A percentile compares a stretch with the other conserved stretches of the same genome.
Evolutionary conservation across 2,797 vertebrate genomes (phyloP).

Genomic region (Microctenopoma steveboyesi): DNA sequence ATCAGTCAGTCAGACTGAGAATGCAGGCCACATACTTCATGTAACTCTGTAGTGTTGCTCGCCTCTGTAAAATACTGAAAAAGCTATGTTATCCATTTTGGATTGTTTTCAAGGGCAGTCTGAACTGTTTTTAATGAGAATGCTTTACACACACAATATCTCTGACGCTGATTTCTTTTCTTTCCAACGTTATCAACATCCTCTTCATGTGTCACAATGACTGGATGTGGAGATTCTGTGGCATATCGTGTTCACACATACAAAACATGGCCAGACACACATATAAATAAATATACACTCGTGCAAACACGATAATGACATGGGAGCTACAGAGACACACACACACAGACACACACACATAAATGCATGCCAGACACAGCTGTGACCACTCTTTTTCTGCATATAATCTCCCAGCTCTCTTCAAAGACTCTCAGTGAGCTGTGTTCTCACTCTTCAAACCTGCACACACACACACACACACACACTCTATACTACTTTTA

Average conservation of each 20-base stretch:
- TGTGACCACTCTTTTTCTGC: slow-evolving; percentile 70
- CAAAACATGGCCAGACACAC: slow-evolving; percentile 12
- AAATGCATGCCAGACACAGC: slow-evolving; percentile 76
- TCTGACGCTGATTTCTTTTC: neutral
- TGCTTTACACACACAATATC: slow-evolving; percentile 1
- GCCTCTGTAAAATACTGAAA: slow-evolving; percentile 7
- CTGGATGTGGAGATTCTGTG: slow-evolving; percentile 19
- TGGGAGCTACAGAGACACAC: neutral
- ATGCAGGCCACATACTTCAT: slow-evolving; percentile 15
- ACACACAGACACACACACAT: slow-evolving; percentile 11
- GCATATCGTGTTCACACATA: slow-evolving; percentile 35
- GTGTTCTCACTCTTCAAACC: slow-evolving; percentile 19
- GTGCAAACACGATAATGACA: slow-evolving; percentile 12
- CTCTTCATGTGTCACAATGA: slow-evolving; percentile 22
- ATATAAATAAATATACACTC: slow-evolving; percentile 31
- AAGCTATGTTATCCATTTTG: slow-evolving; percentile 20
- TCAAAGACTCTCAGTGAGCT: slow-evolving; percentile 62
- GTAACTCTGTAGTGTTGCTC: slow-evolving; percentile 7
- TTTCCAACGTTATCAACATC: slow-evolving; percentile 24
- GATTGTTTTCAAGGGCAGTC: slow-evolving; percentile 30
- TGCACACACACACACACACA: slow-evolving; percentile 10
- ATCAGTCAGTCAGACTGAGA: slow-evolving; percentile 38
- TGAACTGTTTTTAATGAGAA: slow-evolving; percentile 43
- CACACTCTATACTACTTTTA: slow-evolving; percentile 9
- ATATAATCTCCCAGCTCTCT: slow-evolving; percentile 64